Evolutionary conservation across 2,797 vertebrate species (phyloP).

Genomic region (Nyctibius grandis): DNA sequence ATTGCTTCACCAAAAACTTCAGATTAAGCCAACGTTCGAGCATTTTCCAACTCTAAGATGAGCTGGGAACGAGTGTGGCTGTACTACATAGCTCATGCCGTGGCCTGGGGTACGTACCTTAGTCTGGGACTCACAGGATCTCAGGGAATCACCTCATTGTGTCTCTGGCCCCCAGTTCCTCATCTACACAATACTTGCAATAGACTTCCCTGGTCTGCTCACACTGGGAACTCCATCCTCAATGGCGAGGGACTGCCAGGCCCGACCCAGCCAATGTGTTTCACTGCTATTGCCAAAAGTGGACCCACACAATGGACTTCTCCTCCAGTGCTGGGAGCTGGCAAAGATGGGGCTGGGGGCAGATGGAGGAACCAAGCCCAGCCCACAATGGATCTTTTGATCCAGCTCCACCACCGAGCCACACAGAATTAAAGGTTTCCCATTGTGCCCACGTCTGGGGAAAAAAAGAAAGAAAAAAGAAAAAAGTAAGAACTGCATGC

Average conservation of each 20-base stretch:
- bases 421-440: neutral
- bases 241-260: fast-evolving
- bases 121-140: neutral
- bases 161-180: neutral
- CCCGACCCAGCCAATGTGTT: fast-evolving
- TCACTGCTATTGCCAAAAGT: neutral
- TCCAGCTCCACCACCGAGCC: neutral
- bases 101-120: fast-evolving
- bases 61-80: neutral
- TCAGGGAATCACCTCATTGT: neutral
- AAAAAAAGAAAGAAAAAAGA: neutral
- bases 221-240: neutral
- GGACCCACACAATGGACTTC: fast-evolving
- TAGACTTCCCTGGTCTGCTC: neutral
- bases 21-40: neutral
- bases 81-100: fast-evolving
- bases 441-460: neutral
- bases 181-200: neutral
- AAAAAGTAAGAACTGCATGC: neutral
- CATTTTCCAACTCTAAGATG: fast-evolving
- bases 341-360: neutral
- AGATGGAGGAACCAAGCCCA: neutral
- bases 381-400: neutral
- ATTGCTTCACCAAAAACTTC: neutral
- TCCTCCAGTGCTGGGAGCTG: neutral